Base-by-base conservation (phyloP, 1,140 invertebrate genomes). In the Tetranychus urticae region DNA sequence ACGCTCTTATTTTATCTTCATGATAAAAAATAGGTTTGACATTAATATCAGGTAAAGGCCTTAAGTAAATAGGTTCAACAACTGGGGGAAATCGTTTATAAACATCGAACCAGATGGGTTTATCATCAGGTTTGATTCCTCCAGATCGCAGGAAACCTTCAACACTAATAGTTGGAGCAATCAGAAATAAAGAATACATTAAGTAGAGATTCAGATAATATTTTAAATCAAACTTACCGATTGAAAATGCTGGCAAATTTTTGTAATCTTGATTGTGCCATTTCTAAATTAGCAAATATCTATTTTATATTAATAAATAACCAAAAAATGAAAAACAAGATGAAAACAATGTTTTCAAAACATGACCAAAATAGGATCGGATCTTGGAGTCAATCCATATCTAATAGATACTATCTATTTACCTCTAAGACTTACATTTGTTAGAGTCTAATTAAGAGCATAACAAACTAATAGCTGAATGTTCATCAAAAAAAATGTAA, bases 31-130 rank as follows among this genome's bases (percentile, higher is more conserved):
- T 88, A 55, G 79, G 71, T 65, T 70, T 76, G 12, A 88, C 71
- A 54, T 78, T 69, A 45, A 77, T 71, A 23, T 77, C 71, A 1
- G 78, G 73, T 42, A 76, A 73, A 36, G 77, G 76, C 67, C 83
- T 75, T 55, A 82, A 78, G 73, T 75, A 86, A 47, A 71, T 72
- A 8, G 88, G 89, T 68, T 86, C 82, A 50, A 78, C 70, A 65
- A 81, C 80, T 3, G 90, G 89, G 7, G 88, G 88, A 74, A 88
- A 89, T 12, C 81, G 78, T 73, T 81, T 78, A 69, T 90, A 90
- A 23, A 93, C 71, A 71, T 88, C 83, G 70, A 83, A 88, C 88
- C 89, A 93, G n/a, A 92, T 54, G 3, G 89, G 88, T 64, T 80
- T 76, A 65, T 91, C 85, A 67, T 83, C 78, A 35, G 79, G 71